Evolutionary conservation across 2,113 vertebrate genomes (phyloP).

Genomic region (Sceloporus undulatus): DNA sequence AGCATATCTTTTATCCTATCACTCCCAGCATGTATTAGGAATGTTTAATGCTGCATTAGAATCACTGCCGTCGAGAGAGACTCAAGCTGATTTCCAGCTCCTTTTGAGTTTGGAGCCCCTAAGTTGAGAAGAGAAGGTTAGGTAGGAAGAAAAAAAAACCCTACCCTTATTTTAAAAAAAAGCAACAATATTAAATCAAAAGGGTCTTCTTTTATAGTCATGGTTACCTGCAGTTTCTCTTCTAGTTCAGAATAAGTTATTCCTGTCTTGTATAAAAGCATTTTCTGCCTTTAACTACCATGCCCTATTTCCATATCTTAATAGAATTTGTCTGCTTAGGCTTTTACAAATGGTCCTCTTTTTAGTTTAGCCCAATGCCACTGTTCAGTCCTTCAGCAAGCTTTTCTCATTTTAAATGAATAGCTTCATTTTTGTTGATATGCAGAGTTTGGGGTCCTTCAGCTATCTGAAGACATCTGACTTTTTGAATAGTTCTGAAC

Average conservation of each 20-base stretch:
- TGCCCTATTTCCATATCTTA: slow-evolving; percentile 66
- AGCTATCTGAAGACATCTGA: neutral
- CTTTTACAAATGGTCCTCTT: slow-evolving; percentile 32
- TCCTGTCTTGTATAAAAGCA: slow-evolving; percentile 55
- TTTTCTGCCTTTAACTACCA: slow-evolving; percentile 53
- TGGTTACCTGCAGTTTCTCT: slow-evolving; percentile 36
- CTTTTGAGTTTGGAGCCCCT: slow-evolving; percentile 40
- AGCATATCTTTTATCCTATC: neutral
- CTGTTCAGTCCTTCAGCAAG: neutral
- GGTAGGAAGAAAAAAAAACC: slow-evolving; percentile 10
- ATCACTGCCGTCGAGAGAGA: slow-evolving; percentile 13
- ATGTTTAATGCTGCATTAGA: slow-evolving; percentile 36
- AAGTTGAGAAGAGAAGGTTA: slow-evolving; percentile 7
- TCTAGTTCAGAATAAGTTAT: slow-evolving; percentile 33
- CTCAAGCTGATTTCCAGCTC: neutral
- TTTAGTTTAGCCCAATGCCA: slow-evolving; percentile 10
- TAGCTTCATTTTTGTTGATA: neutral
- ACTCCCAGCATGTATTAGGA: neutral
- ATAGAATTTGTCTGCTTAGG: neutral
- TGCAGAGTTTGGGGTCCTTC: neutral
- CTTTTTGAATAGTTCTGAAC: neutral
- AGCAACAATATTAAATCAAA: slow-evolving; percentile 37
- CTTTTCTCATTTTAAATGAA: slow-evolving; percentile 53
- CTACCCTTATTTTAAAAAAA: neutral
- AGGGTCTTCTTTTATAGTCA: neutral